Conservation (phyloP, 2,113 vertebrate genomes). For the Serilophus lunatus region DNA sequence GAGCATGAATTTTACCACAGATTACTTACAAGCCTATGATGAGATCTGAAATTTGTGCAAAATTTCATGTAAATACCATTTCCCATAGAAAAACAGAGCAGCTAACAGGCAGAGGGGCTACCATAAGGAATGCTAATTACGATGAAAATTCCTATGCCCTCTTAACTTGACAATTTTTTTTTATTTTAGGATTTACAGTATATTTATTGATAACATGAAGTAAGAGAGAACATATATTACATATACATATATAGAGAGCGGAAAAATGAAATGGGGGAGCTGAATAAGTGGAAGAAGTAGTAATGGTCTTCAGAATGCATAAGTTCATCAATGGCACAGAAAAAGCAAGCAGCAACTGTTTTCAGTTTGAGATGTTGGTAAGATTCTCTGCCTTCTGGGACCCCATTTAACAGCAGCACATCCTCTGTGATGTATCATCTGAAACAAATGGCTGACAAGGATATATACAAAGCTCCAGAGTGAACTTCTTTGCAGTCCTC, state of each 20-base stretch:
- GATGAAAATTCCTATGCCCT: not conserved
- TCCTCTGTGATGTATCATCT: not conserved
- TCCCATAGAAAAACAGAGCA: not conserved
- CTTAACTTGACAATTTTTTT: not conserved
- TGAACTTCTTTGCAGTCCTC: not conserved
- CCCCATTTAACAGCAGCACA: not conserved
- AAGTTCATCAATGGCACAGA: not conserved
- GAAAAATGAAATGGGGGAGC: not conserved
- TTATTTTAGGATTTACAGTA: not conserved
- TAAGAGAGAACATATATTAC: not conserved
- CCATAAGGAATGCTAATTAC: not conserved
- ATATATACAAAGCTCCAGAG: not conserved
- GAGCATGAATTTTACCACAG: not conserved
- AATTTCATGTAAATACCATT: not conserved
- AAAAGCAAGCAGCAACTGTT: too few species aligned
- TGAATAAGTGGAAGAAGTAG: not conserved
- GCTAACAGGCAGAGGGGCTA: not conserved
- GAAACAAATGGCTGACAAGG: not conserved
- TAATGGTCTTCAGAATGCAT: accelerated
- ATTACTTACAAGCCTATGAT: not conserved
- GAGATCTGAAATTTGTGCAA: not conserved
- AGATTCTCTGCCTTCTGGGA: not conserved
- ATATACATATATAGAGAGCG: not conserved
- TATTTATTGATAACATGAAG: not conserved
- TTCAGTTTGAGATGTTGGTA: not conserved